Base-by-base conservation (phyloP, 1,140 invertebrate genomes). In the Drosophila parabipectinata region DNA sequence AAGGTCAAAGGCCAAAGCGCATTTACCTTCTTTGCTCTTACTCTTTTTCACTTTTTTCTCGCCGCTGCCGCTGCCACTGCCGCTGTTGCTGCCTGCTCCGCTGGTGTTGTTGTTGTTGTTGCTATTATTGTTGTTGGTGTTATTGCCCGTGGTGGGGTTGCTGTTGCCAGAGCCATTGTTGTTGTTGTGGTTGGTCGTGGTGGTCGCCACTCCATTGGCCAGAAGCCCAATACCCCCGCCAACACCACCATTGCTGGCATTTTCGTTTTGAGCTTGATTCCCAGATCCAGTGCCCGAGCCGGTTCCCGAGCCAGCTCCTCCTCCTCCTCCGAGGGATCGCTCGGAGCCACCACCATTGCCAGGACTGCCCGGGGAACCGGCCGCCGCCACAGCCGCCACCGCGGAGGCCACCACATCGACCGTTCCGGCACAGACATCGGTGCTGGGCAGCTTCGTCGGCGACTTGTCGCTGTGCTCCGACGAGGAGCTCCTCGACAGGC, bases 11-110 rank as follows among this genome's bases (percentile, higher is more conserved):
- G 34, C 85, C 88, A 84, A 88, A 88, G 12, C 57, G 77, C 57
- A 90, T 90, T 91, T 91, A 91, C 88, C 87, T 92, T 90, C 84
- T 90, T 88, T 88, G 72, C 85, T 90, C 84, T 92, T 91, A 88
- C 89, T 92, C 89, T 90, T 88, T 84, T 91, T 91, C 72, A 80
- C 89, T 91, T 92, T 91, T 76, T 91, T 91, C 79, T 91, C 90
- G 84, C 90, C 90, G 44, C 82, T 91, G 50, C 82, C 82, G 61
- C 77, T 89, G 26, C 26, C 26, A 28, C 84, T 87, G 67, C 84
- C 76, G 12, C 71, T 68, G 3, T 59, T 75, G 61, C 80, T 77
- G 63, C 60, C 66, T 48, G 48, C 71, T 54, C 64, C 74, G 32
- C 26, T 30, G 14, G 56, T 68, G 62, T 53, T 80, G 60, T 55